Base-by-base conservation (phyloP, 2,888 invertebrate genomes). In the Cylindroiulus punctatus region DNA sequence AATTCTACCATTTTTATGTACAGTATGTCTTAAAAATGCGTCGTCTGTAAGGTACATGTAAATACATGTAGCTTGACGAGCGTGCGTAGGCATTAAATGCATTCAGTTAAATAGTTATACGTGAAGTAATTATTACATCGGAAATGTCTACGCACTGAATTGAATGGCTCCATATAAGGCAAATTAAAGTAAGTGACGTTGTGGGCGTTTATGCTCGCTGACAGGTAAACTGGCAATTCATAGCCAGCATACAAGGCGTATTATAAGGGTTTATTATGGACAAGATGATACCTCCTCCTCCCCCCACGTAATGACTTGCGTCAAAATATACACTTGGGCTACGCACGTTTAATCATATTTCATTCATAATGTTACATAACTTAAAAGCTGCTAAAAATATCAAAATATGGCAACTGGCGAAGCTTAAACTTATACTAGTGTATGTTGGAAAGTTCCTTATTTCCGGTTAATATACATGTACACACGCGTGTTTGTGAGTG, bases 31-130 rank as follows among this genome's bases (percentile, higher is more conserved):
- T 8, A 40, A 40, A 40, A 40, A 40, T 40, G 40, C 40, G 40
- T 8, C 4, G 40, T 4, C 40, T 40, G 8, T 40, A 40, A 8
- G 40, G 5, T 8, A 47, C 5, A 47, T 47, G 47, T 14, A 10
- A 47, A 47, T 40, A n/a, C n/a, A n/a, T n/a, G n/a, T n/a, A n/a
- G n/a, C n/a, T n/a, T n/a, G 17, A 47, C 47, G 14, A 2, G 2
- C 57, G 57, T 57, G 57, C 19, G 57, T 57, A n/a, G 57, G 57
- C 57, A 57, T 57, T n/a, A 57, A 57, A 22, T 19, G n/a, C 57
- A n/a, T 57, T 57, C 57, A 57, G 19, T 57, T n/a, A n/a, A 57
- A 57, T n/a, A 2, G n/a, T n/a, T n/a, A n/a, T 57, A 17, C 57
- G 22, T 57, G 5, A 14, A 57, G 57, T 57, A 57, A 57, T n/a